Conservation (phyloP, 2,113 vertebrate genomes). For the Gallinago jamesoni region DNA sequence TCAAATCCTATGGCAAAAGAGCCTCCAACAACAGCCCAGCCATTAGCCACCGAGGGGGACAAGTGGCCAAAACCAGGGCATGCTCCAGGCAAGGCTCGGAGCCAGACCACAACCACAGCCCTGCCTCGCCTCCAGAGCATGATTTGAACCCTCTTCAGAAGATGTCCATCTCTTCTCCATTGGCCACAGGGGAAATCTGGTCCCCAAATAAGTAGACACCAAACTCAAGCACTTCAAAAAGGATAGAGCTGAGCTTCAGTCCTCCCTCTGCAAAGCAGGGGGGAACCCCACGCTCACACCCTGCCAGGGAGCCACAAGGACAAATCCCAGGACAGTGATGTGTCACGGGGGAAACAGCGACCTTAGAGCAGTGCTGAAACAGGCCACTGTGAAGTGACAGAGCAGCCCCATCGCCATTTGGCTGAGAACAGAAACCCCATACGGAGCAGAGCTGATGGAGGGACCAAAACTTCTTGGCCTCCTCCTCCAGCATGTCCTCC, state of each 20-base stretch:
- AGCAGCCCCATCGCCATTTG: not conserved
- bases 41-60: rapidly evolving
- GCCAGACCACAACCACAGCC: not conserved
- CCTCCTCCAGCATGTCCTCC: not conserved
- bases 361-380: not conserved
- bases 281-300: rapidly evolving
- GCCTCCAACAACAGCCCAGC: not conserved
- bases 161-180: not conserved
- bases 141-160: not conserved
- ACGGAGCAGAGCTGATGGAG: not conserved
- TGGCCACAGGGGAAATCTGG: not conserved
- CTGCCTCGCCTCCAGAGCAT: not conserved
- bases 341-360: not conserved
- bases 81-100: not conserved
- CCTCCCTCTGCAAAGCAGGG: not conserved
- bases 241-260: not conserved
- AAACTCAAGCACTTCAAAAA: not conserved
- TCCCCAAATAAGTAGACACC: not conserved
- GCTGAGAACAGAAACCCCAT: not conserved
- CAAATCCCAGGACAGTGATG: not conserved
- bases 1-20: not conserved
- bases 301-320: not conserved
- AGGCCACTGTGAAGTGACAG: not conserved
- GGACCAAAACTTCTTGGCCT: not conserved
- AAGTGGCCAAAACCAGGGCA: not conserved